A percentile compares a stretch with the other conserved stretches of the same genome.
These are phyloP conservation scores for Acleris cristana DNA, from an alignment of 2,888 invertebrate genomes.

Conservation along the genomic window DNA sequence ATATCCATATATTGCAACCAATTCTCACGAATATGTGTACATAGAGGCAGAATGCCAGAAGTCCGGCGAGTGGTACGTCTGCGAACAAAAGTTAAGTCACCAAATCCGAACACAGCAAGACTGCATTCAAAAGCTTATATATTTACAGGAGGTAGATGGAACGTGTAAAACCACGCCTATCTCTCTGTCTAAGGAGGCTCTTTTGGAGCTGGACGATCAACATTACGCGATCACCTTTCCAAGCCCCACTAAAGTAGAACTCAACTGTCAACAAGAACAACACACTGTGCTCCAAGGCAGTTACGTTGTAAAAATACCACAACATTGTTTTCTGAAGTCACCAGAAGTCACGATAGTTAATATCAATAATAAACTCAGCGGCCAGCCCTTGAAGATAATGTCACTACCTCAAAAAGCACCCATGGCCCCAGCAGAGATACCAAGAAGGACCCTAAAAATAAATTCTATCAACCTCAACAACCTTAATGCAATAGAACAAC, in stretches of 20 bases:
- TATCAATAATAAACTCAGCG: slow-evolving; percentile 23
- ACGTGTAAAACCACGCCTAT: slow-evolving; percentile 20
- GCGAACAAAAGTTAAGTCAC: slow-evolving; percentile 14
- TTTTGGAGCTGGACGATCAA: slow-evolving; percentile 30
- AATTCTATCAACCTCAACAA: slow-evolving; percentile 31
- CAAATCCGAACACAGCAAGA: slow-evolving; percentile 24
- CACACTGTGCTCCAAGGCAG: slow-evolving; percentile 16
- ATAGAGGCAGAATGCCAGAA: slow-evolving; percentile 20
- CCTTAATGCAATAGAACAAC: slow-evolving; percentile 29
- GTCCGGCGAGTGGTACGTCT: slow-evolving; percentile 8
- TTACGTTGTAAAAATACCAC: slow-evolving; percentile 28
- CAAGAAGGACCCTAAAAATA: slow-evolving; percentile 2
- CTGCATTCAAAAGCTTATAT: slow-evolving; percentile 25
- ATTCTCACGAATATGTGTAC: slow-evolving; percentile 14
- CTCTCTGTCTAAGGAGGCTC: slow-evolving; percentile 28
- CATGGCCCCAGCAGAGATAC: background rate
- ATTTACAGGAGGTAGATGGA: slow-evolving; percentile 6
- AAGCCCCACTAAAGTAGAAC: slow-evolving; percentile 23
- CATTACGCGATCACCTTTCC: slow-evolving; percentile 33
- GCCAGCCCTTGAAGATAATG: slow-evolving; percentile 23
- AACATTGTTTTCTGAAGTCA: slow-evolving; percentile 24
- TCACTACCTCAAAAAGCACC: background rate
- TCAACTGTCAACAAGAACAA: slow-evolving; percentile 25
- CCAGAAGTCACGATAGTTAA: no score
- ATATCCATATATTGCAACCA: slow-evolving; percentile 13